Evolutionary conservation across 2,888 invertebrate species (phyloP), one percentile per base, ranked within the genome.

Genomic region (Phrixothrix hirtus): DNA sequence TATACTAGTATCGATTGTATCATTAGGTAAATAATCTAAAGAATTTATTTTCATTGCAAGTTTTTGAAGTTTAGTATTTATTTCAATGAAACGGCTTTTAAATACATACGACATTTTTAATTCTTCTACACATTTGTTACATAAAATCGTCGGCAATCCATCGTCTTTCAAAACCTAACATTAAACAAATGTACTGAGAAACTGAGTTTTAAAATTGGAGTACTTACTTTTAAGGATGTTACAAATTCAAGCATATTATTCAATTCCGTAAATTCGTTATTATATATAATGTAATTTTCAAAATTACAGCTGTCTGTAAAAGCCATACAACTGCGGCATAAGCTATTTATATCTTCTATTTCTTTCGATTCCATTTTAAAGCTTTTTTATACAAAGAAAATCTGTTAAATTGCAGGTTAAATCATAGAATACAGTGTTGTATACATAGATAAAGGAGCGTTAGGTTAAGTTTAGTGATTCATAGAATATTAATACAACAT

Each of bases 71-170:
- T 59, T 59, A 6, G 42, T 31, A 49, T 63, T 60, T 4, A 60
- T 51, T 48, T 57, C 50, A 38, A 61, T 59, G 47, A 66, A 67
- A 15, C 61, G 62, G 25, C 58, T 56, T 44, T 60, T 65, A 53
- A 64, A 67, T 14, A 35, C 48, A 36, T 59, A 65, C 11, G 56
- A 51, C 1, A 41, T 39, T 34, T 61, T 57, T 38, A 68, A 42
- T 25, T 55, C 43, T 26, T 57, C 48, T 7, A 57, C 39, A 50
- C 67, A 68, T 7, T 51, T 48, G 10, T 50, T 45, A 43, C 66
- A 68, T 32, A 68, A 52, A 41, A 57, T 57, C 26, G 55, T 54
- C 1, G 67, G 67, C 41, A 68, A 45, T 2, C 60, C 59, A 54
- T 68, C 66, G 25, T 60, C 53, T 30, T 53, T 36, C 30, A 41